Evolutionary conservation across 2,113 vertebrate species (phyloP).

Genomic region (Acanthisitta chloris): DNA sequence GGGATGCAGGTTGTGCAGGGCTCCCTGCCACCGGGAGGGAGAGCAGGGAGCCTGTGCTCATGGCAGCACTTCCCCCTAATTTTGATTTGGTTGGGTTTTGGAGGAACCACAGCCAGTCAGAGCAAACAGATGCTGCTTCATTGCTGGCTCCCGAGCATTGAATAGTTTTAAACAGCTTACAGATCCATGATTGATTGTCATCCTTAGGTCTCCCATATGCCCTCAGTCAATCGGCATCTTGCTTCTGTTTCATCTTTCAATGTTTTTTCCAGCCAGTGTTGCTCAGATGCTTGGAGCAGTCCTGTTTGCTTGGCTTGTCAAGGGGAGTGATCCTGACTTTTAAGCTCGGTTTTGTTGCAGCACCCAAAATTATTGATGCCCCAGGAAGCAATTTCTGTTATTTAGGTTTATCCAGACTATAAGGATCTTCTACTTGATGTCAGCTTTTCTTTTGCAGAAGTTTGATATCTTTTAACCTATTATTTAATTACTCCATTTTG

Average conservation of each 20-base stretch:
- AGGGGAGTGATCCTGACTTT: neutral
- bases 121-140: neutral
- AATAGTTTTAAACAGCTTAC: neutral
- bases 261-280: neutral
- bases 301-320: accelerated
- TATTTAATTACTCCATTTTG: neutral
- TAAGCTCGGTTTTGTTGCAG: neutral
- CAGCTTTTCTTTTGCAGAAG: neutral
- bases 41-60: accelerated
- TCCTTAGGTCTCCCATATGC: slow-evolving; percentile 17
- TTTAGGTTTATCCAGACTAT: neutral
- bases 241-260: neutral
- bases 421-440: neutral
- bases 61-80: neutral
- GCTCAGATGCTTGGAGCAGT: neutral
- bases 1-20: neutral
- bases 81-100: neutral
- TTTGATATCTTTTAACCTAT: neutral
- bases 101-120: neutral
- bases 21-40: neutral
- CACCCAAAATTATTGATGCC: neutral
- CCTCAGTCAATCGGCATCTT: slow-evolving; percentile 14
- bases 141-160: accelerated
- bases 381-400: neutral
- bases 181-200: neutral